Evolutionary conservation across 2,797 vertebrate genomes (phyloP).

Genomic region (Crenuchus spilurus): DNA sequence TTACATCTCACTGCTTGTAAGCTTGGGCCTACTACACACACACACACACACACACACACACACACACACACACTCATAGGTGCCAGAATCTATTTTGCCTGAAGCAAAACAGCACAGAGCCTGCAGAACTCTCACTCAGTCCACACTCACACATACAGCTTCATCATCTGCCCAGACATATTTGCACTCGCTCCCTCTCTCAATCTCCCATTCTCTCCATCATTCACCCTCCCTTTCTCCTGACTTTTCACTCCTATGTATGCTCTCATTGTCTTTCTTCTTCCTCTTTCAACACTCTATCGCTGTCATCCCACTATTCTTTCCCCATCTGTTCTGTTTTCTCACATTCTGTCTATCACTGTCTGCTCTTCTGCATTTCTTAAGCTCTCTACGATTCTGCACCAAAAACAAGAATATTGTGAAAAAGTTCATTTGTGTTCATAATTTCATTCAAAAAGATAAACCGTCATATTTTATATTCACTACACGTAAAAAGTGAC

Average conservation of each 20-base stretch:
- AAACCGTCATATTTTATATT: no score
- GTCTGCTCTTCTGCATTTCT: not conserved
- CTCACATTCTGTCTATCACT: slow-evolving; percentile 32
- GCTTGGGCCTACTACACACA: no score
- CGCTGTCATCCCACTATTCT: slow-evolving; percentile 41
- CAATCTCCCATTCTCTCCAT: slow-evolving; percentile 29
- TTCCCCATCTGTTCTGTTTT: slow-evolving; percentile 51
- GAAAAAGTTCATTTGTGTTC: no score
- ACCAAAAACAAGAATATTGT: no score
- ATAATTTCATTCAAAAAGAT: no score
- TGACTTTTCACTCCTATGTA: not conserved
- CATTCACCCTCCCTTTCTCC: not conserved
- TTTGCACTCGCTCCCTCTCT: not conserved
- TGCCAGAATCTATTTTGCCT: not conserved
- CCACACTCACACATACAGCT: not conserved
- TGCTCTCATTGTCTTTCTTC: not conserved
- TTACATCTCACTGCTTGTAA: no score
- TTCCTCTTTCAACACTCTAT: not conserved
- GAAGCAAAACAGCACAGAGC: not conserved
- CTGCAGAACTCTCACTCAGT: not conserved
- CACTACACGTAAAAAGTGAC: no score
- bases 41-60: slow-evolving; percentile 15
- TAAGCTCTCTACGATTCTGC: no score
- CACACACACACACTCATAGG: slow-evolving; percentile 6
- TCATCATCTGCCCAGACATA: not conserved